These are phyloP conservation scores for Nemoura dubitans DNA, from an alignment of 2,888 invertebrate genomes.

Conservation along the genomic window DNA sequence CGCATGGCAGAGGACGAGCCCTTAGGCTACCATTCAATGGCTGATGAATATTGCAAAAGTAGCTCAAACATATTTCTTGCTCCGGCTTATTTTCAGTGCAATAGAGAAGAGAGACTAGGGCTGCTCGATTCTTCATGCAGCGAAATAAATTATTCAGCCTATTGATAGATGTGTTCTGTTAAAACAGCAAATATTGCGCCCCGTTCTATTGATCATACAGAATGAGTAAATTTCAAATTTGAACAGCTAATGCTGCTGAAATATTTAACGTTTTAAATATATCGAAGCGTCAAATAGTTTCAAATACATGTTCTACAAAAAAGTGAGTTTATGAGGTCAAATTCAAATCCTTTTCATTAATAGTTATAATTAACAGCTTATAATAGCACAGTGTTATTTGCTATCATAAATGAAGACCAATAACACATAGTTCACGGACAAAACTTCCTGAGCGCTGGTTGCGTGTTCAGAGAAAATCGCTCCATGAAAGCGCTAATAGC, in stretches of 20 bases:
- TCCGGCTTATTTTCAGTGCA: neutral
- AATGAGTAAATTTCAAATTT: neutral
- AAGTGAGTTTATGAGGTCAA: too few relatives aligned
- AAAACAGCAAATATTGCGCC: neutral
- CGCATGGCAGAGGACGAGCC: neutral
- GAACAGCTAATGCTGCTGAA: neutral
- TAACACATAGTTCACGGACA: too few relatives aligned
- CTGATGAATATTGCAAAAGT: constrained; percentile 26
- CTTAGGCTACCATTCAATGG: neutral
- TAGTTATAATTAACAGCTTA: too few relatives aligned
- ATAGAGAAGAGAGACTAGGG: neutral
- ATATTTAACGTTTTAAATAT: neutral
- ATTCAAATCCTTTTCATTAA: too few relatives aligned
- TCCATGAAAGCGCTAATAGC: neutral
- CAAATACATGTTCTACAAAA: too few relatives aligned
- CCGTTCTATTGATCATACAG: neutral
- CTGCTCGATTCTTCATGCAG: neutral
- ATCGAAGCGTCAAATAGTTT: too few relatives aligned
- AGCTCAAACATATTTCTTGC: neutral
- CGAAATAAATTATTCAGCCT: neutral
- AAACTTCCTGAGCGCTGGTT: neutral
- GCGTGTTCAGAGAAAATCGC: neutral
- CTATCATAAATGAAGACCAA: too few relatives aligned
- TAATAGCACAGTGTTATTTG: too few relatives aligned
- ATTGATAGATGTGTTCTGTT: neutral